Base-by-base conservation (phyloP, 2,797 vertebrate species). In the Ctenochaetus hawaiiensis region DNA sequence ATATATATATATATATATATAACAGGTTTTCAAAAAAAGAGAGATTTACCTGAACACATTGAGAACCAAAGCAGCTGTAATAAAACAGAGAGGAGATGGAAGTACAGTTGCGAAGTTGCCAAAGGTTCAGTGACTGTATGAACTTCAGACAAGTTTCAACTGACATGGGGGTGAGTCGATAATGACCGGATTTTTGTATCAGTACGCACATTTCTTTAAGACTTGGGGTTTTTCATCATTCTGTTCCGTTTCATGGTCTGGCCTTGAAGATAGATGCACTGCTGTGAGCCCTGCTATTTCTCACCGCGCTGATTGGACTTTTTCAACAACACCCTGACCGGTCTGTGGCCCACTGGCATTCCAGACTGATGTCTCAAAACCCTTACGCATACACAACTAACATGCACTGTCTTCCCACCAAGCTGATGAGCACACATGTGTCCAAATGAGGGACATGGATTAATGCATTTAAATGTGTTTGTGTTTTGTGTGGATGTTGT, bases 261-360 rank as follows among this genome's bases (percentile, higher is more conserved):
- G 88, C 87, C 83, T 84, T 91, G 87, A 89, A 88, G 89, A 82
- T 5, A 14, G 84, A 77, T 39, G 23, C 58, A 78, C 88, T 75
- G 92, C 91, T 89, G 87, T 72, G 89, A 87, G 66, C n/a, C 91
- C 89, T 17, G 89, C 90, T 90, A 90, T 74, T 87, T 84, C 76
- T 65, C 65, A 56, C 68, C n/a, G 1, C 20, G 37, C 70, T 93
- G 89, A 92, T 91, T 92, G 87, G 85, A 84, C 77, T 69, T 84
- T 22, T 22, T 56, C 81, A 63, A 62, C 6, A 66, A 80, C 75
- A 62, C 69, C 61, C 77, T 22, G 80, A 77, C 82, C 56, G 75
- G 51, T 81, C 82, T 57, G 77, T 71, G 82, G 73, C 72, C 69
- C 61, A 20, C 71, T 54, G 78, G 70, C 72, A 70, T 75, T 84